Base-by-base conservation (phyloP, 2,797 vertebrate genomes). In the Ctenopoma multispine region DNA sequence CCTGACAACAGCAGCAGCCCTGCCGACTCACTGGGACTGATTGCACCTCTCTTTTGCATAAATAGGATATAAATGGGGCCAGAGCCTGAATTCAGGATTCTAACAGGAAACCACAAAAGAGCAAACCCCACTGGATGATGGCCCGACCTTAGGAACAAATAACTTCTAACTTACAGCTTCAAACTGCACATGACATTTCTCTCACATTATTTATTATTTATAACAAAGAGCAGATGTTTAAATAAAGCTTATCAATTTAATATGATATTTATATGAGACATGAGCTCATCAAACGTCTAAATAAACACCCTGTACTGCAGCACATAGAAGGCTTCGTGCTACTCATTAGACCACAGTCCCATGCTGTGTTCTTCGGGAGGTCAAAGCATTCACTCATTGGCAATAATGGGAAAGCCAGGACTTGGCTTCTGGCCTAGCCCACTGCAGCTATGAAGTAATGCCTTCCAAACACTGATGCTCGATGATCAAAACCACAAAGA, bases 371-470 rank as follows among this genome's bases (percentile, higher is more conserved):
- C 40, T 15, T 62, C 12, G 1, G 40, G 63, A 69, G 76, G 75
- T 79, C 63, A 78, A 69, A 75, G 63, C 59, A 63, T 76, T 79
- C 34, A 3, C 62, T 84, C 65, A 83, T 40, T 78, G 75, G 77
- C 75, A 73, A 77, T 87, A 87, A 91, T 81, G 81, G 51, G 69
- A 87, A 80, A 34, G 79, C 68, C 76, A 83, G 73, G 71, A 48
- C 65, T 55, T n/a, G 62, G 67, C 84, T 82, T 82, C 75, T 79
- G 79, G 77, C 66, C 49, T 48, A 13, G 23, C 31, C 63, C 57
- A 14, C 77, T 72, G 83, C 18, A 77, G 86, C 83, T 83, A 87
- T 86, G 84, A 89, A 80, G 86, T 89, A 80, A 92, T 87, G 81
- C 69, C 75, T 84, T 80, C 75, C 80, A 84, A 90, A 86, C 46